Base-by-base conservation (phyloP, 2,888 invertebrate genomes). In the Brachypalpus laphriformis region DNA sequence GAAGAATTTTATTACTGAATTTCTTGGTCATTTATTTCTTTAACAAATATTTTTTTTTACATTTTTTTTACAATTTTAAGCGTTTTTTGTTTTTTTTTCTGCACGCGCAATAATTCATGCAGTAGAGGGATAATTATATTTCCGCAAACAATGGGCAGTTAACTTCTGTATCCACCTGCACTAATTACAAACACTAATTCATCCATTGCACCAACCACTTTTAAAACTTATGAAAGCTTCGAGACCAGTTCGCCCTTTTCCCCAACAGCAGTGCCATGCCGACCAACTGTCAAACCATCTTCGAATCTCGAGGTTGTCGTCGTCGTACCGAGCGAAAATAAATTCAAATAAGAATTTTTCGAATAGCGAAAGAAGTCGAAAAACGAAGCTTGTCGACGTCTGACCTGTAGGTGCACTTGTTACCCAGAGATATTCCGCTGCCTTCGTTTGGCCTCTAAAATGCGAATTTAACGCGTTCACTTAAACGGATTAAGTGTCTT, bases 341-440 rank as follows among this genome's bases (percentile, higher is more conserved):
- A 72, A 85, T 85, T 85, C 81, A 81, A 83, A 83, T 83, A 81
- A 85, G 85, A 85, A 71, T 66, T 61, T 74, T 85, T 85, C 85
- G 85, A 81, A 81, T 54, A 80, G 70, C 71, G 85, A 85, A 76
- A 76, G 75, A 81, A 80, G 85, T 85, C 85, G 80, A 81, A 85
- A 47, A 81, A 81, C 71, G 65, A 81, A 85, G 76, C 85, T 85
- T 85, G 85, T 81, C 81, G 81, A 85, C 85, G 81, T 85, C 85
- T 81, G 85, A 81, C n/a, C n/a, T n/a, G n/a, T n/a, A n/a, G 49
- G 85, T 85, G 81, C 85, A 85, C 85, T 85, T 85, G 85, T 81
- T 85, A 85, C 65, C 68, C 34, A 11, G 47, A 37, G 54, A 59
- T 70, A 81, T 71, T 76, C 57, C 80, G 80, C 66, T 83, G 74